A percentile compares a stretch with the other conserved stretches of the same genome.
phyloP scores from a whole-genome alignment of 2,113 vertebrate genomes.

The Numida meleagris region DNA sequence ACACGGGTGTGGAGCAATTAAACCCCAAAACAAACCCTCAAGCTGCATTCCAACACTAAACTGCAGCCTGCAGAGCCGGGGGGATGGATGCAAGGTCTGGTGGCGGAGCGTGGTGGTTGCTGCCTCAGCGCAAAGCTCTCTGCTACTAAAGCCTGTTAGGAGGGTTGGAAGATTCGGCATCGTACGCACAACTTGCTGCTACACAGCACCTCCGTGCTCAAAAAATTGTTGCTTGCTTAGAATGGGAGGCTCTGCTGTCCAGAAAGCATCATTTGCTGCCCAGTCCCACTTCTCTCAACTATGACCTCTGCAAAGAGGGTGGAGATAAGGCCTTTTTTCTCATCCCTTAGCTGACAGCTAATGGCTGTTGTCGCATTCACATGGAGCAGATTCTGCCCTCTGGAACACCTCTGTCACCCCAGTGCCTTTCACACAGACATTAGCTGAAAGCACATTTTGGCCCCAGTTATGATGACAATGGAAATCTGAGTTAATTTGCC shows the following conservation, averaged over 20 bases:
- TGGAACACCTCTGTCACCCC: background rate
- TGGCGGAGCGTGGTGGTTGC: accelerated
- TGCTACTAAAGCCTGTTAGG: background rate
- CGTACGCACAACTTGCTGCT: accelerated
- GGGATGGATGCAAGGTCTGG: background rate
- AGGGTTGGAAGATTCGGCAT: background rate
- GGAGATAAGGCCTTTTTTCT: background rate
- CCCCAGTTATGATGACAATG: background rate
- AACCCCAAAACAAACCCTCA: background rate
- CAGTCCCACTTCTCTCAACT: background rate
- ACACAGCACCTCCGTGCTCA: background rate
- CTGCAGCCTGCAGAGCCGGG: background rate
- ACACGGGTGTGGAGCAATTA: background rate
- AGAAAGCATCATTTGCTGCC: background rate
- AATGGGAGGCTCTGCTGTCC: background rate
- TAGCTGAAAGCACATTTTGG: background rate
- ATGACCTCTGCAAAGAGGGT: background rate
- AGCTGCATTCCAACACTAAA: background rate
- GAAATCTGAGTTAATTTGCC: conserved; percentile 32
- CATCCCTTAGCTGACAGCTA: background rate
- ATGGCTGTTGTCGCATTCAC: background rate
- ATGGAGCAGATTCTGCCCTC: background rate
- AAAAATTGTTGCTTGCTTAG: background rate
- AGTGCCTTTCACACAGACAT: background rate
- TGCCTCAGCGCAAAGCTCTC: background rate